Base-by-base conservation (phyloP, 2,797 vertebrate species). In the Brachymystax lenok region DNA sequence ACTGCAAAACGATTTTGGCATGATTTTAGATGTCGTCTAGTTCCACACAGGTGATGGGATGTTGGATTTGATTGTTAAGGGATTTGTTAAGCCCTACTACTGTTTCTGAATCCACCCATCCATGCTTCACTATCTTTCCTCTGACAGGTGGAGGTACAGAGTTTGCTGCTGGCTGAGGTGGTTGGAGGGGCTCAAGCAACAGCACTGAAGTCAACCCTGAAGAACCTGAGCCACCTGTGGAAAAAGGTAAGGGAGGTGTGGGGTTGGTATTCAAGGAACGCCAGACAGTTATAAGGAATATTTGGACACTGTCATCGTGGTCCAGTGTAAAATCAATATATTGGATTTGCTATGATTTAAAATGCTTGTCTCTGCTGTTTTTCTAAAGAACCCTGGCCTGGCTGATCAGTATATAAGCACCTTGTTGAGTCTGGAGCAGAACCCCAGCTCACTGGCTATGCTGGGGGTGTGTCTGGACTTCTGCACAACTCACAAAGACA, bases 111-210 rank as follows among this genome's bases (percentile, higher is more conserved):
- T 67, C 28, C 13, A 33, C 64, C 64, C 64, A 30, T 28, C 16
- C 14, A 33, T 67, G 16, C 28, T 17, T 28, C 56, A 19, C 63
- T 66, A 12, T 64, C 24, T 66, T 66, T 67, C 40, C 14, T 67
- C 72, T 73, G 71, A 54, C 87, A 99, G 98, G 96, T 99, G 86
- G 98, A 99, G 81, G 95, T 98, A 81, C 98, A 99, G 87, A 96
- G 96, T 85, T 92, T 97, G 83, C 94, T 99, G 13, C 84, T 98
- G 69, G 85, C 97, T 51, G 97, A 99, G 86, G 95, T 98, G 71
- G 88, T 98, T 72, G 98, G 98, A 3, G 97, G 97, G 77, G 98
- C 96, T 74, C 96, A 96, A 72, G 93, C 86, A 79, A 96, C 94
- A 0, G 95, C 96, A 0, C 92, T 96, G 81, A 92, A 93, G 64